These are phyloP conservation scores for Sebastes vulpes DNA, from an alignment of 2,797 vertebrate genomes.

Conservation along the genomic window DNA sequence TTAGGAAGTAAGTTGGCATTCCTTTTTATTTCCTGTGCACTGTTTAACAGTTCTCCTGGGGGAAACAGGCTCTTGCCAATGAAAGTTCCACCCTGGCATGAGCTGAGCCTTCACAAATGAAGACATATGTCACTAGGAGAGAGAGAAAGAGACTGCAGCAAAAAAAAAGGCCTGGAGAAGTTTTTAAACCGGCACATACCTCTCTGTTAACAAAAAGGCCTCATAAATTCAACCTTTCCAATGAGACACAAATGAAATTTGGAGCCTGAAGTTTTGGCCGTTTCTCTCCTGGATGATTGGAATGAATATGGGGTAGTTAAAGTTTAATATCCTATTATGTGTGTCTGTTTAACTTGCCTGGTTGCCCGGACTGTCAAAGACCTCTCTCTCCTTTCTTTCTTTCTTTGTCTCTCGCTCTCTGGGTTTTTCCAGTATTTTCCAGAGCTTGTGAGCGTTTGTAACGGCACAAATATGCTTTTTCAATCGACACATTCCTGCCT, in stretches of 20 bases:
- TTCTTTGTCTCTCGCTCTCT: conserved; percentile 29
- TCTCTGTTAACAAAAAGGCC: conserved; percentile 80
- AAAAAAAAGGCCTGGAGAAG: conserved; percentile 67
- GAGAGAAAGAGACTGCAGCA: conserved; percentile 39
- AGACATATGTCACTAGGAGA: conserved; percentile 83
- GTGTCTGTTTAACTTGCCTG: conserved; percentile 84
- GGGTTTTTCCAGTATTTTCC: conserved; percentile 62
- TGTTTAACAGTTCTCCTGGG: conserved; percentile 83
- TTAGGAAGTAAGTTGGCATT: conserved; percentile 85
- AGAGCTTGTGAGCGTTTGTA: conserved; percentile 30
- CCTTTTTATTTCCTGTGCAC: conserved; percentile 84
- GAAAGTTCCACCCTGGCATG: conserved; percentile 86
- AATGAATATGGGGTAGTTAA: conserved; percentile 86
- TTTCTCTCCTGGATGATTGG: conserved; percentile 83
- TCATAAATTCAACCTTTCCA: conserved; percentile 84
- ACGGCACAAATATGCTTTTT: conserved; percentile 41
- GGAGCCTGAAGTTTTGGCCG: conserved; percentile 79
- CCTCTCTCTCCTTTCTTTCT: conserved; percentile 29
- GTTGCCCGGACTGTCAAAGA: conserved; percentile 68
- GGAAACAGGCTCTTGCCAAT: conserved; percentile 83
- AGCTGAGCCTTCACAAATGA: conserved; percentile 85
- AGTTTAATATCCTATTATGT: conserved; percentile 88
- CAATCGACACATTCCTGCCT: conserved; percentile 30
- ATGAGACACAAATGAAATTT: conserved; percentile 84
- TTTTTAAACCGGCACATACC: conserved; percentile 75